Conservation (phyloP, 92 coral and sea anemone genomes). For the Zoanthus solanderi region DNA sequence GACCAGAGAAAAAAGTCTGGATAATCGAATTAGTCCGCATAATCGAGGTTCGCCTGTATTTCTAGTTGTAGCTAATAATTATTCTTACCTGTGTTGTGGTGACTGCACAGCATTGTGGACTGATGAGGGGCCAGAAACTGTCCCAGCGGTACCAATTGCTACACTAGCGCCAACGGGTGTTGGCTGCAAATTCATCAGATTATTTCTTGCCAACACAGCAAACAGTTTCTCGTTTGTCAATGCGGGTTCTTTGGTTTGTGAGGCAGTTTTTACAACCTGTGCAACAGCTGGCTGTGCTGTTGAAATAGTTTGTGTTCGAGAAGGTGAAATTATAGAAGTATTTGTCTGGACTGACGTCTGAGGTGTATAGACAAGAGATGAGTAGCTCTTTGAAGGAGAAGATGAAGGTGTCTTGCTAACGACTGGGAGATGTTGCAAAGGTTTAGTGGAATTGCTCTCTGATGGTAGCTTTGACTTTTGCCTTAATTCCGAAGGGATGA, state of each 20-base stretch:
- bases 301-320: slow-evolving; percentile 56
- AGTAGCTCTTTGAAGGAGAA: slow-evolving; percentile 56
- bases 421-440: slow-evolving; percentile 62
- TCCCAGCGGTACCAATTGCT: neutral
- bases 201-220: slow-evolving; percentile 42
- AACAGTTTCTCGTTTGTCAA: slow-evolving; percentile 54
- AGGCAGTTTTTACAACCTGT: slow-evolving; percentile 37
- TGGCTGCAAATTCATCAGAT: slow-evolving; percentile 23
- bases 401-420: slow-evolving; percentile 68
- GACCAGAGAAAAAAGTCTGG: too few species aligned
- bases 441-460: slow-evolving; percentile 49
- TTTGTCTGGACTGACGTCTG: slow-evolving; percentile 43
- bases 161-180: slow-evolving; percentile 39
- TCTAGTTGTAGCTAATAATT: neutral
- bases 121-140: slow-evolving; percentile 56
- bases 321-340: slow-evolving; percentile 53
- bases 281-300: slow-evolving; percentile 53
- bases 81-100: slow-evolving; percentile 75
- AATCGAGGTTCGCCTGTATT: too few species aligned
- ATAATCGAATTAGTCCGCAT: too few species aligned
- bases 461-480: slow-evolving; percentile 46
- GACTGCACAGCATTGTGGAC: slow-evolving; percentile 67
- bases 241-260: slow-evolving; percentile 41
- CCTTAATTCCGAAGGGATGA: slow-evolving; percentile 65
- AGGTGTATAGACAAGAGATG: slow-evolving; percentile 64